Evolutionary conservation across 2,888 invertebrate species (phyloP).

Genomic region (Petrolisthes manimaculis): DNA sequence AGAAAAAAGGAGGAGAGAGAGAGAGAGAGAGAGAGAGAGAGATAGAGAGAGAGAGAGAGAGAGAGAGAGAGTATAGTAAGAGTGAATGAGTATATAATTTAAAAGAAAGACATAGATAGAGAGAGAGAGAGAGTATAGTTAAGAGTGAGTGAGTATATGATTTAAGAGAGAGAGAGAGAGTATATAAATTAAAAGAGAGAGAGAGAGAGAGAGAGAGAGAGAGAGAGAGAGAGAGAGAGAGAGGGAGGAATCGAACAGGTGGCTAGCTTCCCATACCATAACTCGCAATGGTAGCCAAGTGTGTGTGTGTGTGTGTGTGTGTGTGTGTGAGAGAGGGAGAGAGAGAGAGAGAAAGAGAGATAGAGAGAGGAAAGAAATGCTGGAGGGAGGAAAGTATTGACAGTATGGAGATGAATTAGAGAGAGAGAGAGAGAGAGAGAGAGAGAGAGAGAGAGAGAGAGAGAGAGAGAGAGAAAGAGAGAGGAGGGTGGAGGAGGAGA

Average conservation of each 20-base stretch:
- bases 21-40: no score
- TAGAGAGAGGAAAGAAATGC: neutral
- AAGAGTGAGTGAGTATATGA: neutral
- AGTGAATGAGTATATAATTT: no score
- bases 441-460: constrained; percentile 14
- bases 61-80: no score
- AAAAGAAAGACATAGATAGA: no score
- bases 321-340: no score
- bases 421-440: neutral
- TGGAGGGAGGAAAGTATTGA: neutral
- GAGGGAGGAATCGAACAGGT: no score
- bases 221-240: constrained; percentile 17
- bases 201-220: neutral
- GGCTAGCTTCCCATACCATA: no score
- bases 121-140: neutral
- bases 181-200: neutral
- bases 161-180: neutral
- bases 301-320: no score
- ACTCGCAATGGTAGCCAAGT: no score
- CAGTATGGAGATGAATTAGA: neutral
- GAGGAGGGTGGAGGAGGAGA: neutral
- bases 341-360: no score
- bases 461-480: neutral
- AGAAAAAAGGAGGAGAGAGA: no score
- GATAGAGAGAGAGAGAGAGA: no score